phyloP scores from a whole-genome alignment of 2,888 invertebrate species.

The Athalia cordata region DNA sequence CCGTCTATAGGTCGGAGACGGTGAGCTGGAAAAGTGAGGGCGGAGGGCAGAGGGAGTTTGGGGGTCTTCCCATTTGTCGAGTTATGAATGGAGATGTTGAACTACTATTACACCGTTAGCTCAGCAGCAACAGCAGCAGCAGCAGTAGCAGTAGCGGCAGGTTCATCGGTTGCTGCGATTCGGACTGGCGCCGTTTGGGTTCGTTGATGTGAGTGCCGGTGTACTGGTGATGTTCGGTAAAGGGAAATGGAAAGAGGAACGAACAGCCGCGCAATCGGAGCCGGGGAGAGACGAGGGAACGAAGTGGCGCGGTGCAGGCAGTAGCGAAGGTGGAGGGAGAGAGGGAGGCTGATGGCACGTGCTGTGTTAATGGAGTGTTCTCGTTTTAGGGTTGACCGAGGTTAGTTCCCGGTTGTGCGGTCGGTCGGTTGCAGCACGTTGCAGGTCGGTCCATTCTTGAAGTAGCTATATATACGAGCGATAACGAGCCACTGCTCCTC shows the following conservation, averaged over 20 bases:
- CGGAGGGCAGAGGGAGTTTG: background rate
- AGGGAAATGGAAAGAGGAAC: conserved; percentile 41
- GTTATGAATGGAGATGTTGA: conserved; percentile 48
- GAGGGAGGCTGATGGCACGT: conserved; percentile 53
- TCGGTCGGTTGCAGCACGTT: conserved; percentile 30
- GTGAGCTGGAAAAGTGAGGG: background rate
- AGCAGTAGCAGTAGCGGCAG: conserved; percentile 12
- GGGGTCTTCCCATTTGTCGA: conserved; percentile 33
- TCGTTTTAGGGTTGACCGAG: conserved; percentile 52
- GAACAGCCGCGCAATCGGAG: conserved; percentile 38
- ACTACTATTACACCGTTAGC: conserved; percentile 47
- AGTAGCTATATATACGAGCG: background rate
- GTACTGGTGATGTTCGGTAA: conserved; percentile 22
- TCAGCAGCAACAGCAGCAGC: background rate
- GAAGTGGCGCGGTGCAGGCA: conserved; percentile 8
- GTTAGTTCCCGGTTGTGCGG: conserved; percentile 53
- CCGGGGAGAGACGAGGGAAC: conserved; percentile 24
- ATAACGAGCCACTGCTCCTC: background rate
- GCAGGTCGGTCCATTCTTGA: conserved; percentile 23
- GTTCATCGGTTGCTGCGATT: conserved; percentile 42
- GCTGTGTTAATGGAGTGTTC: conserved; percentile 58
- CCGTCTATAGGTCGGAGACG: background rate
- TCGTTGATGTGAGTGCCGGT: conserved; percentile 7
- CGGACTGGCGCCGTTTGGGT: conserved; percentile 33
- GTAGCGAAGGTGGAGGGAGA: conserved; percentile 52